Conservation (phyloP, 2,113 vertebrate species). For the Rousettus leschenaultii region DNA sequence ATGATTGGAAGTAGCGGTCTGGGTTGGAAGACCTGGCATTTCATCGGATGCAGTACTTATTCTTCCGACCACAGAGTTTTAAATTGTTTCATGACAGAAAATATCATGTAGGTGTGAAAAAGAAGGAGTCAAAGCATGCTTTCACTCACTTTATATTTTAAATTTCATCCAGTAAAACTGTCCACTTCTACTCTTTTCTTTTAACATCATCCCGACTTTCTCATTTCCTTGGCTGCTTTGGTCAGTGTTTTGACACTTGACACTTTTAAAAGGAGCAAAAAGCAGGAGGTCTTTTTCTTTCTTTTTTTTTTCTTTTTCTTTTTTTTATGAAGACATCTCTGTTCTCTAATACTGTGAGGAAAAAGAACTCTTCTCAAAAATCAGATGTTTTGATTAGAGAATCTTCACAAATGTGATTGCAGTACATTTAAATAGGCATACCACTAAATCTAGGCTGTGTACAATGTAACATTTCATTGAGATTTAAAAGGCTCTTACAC, state of each 20-base stretch:
- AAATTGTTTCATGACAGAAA: slow-evolving; percentile 2
- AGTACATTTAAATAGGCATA: background rate
- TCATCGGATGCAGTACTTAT: background rate
- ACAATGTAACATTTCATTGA: background rate
- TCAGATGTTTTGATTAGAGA: slow-evolving; percentile 4
- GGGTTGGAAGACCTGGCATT: background rate
- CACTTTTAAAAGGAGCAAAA: slow-evolving; percentile 24
- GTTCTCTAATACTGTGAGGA: background rate
- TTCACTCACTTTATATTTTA: background rate
- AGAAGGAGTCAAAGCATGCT: background rate
- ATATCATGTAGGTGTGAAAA: slow-evolving; percentile 4
- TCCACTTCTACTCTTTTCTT: background rate
- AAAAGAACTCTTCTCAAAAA: background rate
- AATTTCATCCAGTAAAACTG: background rate
- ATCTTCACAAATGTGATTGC: background rate
- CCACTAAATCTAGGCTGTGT: background rate
- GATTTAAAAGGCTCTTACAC: background rate
- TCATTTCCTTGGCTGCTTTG: background rate
- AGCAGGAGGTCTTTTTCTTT: background rate
- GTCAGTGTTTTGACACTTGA: slow-evolving; percentile 39
- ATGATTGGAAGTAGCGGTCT: background rate
- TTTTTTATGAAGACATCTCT: background rate
- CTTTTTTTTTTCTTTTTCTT: background rate
- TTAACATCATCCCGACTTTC: slow-evolving; percentile 8
- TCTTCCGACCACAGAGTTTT: background rate